Percentiles rank a stretch among this genome's conserved stretches.
Conservation (phyloP, 2,888 invertebrate genomes). For the Flabesymbios commensalis region DNA sequence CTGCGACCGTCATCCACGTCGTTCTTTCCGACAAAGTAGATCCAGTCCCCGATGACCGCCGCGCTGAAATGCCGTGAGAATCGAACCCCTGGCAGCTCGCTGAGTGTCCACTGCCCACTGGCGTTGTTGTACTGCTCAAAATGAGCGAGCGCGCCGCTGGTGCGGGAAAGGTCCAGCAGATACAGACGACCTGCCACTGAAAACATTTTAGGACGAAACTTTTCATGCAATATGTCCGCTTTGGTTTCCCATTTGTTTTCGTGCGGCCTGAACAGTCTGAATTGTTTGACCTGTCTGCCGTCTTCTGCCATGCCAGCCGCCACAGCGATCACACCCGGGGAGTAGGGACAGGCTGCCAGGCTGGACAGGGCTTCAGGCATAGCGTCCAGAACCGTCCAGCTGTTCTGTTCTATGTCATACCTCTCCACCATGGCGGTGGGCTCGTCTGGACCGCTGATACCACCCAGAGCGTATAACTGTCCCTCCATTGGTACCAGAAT, state of each 20-base stretch:
- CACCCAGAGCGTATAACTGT: conserved; percentile 13
- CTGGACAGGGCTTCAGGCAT: neutral
- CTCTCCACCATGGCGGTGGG: conserved; percentile 3
- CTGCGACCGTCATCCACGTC: conserved; percentile 17
- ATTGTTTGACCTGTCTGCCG: conserved; percentile 5
- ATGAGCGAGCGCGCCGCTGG: conserved; percentile 5
- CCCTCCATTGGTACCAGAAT: neutral
- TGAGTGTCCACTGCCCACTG: conserved; percentile 12
- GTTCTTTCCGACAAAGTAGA: conserved; percentile 17
- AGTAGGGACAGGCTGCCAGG: conserved; percentile 5
- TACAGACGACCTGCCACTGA: conserved; percentile 1
- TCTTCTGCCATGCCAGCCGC: conserved; percentile 14
- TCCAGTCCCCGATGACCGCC: conserved; percentile 4
- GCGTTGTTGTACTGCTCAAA: conserved; percentile 10
- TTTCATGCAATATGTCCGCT: conserved; percentile 5
- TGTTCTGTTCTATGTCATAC: conserved; percentile 7
- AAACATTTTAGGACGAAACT: conserved; percentile 13
- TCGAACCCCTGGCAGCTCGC: neutral
- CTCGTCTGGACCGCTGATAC: neutral
- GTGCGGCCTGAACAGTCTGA: conserved; percentile 1
- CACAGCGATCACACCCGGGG: conserved; percentile 2
- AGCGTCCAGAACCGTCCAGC: neutral
- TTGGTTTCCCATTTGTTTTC: neutral
- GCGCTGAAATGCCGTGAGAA: conserved; percentile 19
- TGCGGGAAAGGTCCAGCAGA: conserved; percentile 11